Evolutionary conservation across 1,140 invertebrate species (phyloP).

Genomic region (Dinothrombium tinctorium): DNA sequence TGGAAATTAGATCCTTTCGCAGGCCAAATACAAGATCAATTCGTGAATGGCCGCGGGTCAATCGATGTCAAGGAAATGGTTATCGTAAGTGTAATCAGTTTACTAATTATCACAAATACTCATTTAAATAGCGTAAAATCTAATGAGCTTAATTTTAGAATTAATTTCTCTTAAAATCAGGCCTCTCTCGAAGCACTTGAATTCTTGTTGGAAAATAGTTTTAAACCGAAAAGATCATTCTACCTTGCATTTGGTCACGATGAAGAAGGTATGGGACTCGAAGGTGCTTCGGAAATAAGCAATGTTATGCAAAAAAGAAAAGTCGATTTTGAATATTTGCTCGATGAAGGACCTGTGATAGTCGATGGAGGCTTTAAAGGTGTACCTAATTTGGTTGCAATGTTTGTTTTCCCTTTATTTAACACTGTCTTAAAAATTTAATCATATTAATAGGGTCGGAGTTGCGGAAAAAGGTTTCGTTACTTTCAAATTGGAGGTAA

Average conservation of each 20-base stretch:
- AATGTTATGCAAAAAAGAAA: slow-evolving; percentile 19
- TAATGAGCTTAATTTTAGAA: too few species aligned
- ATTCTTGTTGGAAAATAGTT: slow-evolving; percentile 22
- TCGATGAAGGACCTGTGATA: slow-evolving; percentile 30
- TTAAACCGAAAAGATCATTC: slow-evolving; percentile 22
- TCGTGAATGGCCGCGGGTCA: slow-evolving; percentile 29
- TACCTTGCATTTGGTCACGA: slow-evolving; percentile 35
- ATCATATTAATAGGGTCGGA: slow-evolving; percentile 3
- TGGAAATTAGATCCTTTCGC: slow-evolving; percentile 31
- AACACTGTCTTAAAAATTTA: too few species aligned
- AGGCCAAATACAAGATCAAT: slow-evolving; percentile 23
- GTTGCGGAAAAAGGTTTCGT: slow-evolving; percentile 25
- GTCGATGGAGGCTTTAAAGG: slow-evolving; percentile 17
- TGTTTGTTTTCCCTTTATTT: too few species aligned
- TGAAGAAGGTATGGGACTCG: slow-evolving; percentile 30
- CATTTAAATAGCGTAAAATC: too few species aligned
- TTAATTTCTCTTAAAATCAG: too few species aligned
- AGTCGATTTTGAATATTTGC: slow-evolving; percentile 26
- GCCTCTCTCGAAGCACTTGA: slow-evolving; percentile 31
- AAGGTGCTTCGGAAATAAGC: slow-evolving; percentile 24
- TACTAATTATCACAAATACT: too few species aligned
- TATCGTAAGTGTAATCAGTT: slow-evolving; percentile 21
- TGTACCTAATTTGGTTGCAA: slow-evolving; percentile 5
- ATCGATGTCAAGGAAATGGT: slow-evolving; percentile 30
- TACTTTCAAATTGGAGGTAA: slow-evolving; percentile 23